Percentiles rank a stretch among this genome's conserved stretches.
Conservation (phyloP, 1,140 invertebrate genomes). For the Diorhabda sublineata region DNA sequence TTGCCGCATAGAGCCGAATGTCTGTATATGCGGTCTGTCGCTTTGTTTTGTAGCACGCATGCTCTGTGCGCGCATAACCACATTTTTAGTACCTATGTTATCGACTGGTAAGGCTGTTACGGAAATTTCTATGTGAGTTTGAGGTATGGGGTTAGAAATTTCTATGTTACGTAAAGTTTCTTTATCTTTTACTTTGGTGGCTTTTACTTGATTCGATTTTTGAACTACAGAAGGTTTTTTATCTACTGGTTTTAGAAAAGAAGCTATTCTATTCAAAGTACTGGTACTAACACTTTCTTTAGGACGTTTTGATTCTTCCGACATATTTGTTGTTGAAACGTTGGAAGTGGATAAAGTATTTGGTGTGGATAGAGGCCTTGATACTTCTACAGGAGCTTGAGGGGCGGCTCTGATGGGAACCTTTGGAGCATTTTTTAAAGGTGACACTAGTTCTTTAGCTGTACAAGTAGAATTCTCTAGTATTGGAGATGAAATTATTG, state of each 20-base stretch:
- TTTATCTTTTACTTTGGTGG: conserved; percentile 63
- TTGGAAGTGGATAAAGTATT: conserved; percentile 46
- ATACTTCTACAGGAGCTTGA: conserved; percentile 47
- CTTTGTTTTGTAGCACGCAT: conserved; percentile 62
- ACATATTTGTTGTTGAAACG: conserved; percentile 37
- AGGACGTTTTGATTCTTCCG: conserved; percentile 43
- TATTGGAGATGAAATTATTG: conserved; percentile 74
- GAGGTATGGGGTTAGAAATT: conserved; percentile 76
- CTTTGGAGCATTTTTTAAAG: conserved; percentile 50
- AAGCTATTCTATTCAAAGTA: conserved; percentile 69
- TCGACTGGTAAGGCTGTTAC: conserved; percentile 55
- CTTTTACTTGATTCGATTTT: conserved; percentile 56
- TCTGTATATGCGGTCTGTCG: conserved; percentile 59
- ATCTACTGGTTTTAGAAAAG: conserved; percentile 66
- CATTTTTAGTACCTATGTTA: conserved; percentile 50
- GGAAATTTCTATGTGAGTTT: conserved; percentile 61
- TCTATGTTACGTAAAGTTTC: conserved; percentile 67
- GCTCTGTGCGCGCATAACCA: conserved; percentile 70
- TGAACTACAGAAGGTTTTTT: conserved; percentile 55
- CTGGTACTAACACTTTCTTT: conserved; percentile 50
- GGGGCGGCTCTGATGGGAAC: conserved; percentile 55
- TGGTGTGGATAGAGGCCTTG: conserved; percentile 53
- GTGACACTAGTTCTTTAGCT: conserved; percentile 64
- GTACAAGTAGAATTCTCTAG: conserved; percentile 74
- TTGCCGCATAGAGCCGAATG: conserved; percentile 75